Evolutionary conservation across 2,888 invertebrate species (phyloP), one percentile per base, ranked within the genome.

Genomic region (Craniophora ligustri): DNA sequence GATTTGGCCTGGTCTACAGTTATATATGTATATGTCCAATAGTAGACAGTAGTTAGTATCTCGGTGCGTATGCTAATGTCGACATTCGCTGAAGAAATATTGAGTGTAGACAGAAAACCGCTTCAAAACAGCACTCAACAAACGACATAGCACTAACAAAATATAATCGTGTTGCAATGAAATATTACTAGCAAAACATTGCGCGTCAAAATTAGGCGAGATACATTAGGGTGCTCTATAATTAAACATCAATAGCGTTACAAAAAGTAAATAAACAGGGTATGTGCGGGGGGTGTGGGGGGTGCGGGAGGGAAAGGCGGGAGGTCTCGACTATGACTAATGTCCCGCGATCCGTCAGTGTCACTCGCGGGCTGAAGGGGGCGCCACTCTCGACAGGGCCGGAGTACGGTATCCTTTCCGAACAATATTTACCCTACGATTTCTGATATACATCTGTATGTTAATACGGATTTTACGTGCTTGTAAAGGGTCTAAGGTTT

Each of bases 311-410:
- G 79, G 68, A 82, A 70, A 73, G 67, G 71, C 69, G 78, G 78
- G 87, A 85, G 90, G 91, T 85, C 88, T 87, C 91, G 93, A 94
- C 94, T 95, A 95, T 95, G 95, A 95, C 95, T 95, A 95, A 95
- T 95, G 94, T 91, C 86, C 87, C 91, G 87, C 95, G 94, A 95
- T 95, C 94, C 94, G 95, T 95, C 95, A 95, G 94, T 95, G 95
- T 95, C 95, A 91, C 86, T 89, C 87, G 88, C 85, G 88, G 89
- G 83, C 78, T 81, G 84, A 82, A 82, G 88, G 87, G 89, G 87
- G 88, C 86, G 86, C 88, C 81, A 85, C 84, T 84, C 78, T 85
- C 81, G 78, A 86, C 91, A 91, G 92, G 89, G 89, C 80, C 89
- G 90, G 85, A 89, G 84, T 82, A 75, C 81, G 57, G 81, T 86